Conservation (phyloP, 2,113 vertebrate species). For the Cochlearius cochlearius region DNA sequence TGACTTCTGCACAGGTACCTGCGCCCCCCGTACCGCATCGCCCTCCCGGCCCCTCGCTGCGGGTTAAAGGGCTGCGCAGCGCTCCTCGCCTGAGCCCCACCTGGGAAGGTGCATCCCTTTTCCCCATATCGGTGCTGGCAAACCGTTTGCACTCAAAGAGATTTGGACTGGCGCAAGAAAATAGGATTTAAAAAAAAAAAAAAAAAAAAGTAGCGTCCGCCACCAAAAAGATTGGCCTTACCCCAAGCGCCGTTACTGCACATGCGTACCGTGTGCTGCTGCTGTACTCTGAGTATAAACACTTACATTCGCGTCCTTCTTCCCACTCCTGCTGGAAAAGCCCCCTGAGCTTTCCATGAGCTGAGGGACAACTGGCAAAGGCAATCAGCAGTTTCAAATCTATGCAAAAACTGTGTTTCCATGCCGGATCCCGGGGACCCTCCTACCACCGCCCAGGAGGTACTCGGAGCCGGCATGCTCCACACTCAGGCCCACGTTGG, state of each 20-base stretch:
- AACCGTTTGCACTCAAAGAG: background rate
- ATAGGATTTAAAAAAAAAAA: background rate
- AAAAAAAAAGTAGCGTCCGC: background rate
- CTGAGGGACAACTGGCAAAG: background rate
- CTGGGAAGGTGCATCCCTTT: background rate
- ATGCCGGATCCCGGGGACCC: background rate
- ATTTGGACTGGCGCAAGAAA: background rate
- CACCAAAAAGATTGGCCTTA: background rate
- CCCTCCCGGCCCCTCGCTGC: fast-evolving
- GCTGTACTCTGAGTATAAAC: background rate
- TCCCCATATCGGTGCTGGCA: background rate
- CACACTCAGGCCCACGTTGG: fast-evolving
- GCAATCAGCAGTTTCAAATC: background rate
- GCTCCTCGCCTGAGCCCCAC: background rate
- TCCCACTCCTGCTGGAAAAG: background rate
- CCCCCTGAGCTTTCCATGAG: background rate
- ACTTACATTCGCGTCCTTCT: background rate
- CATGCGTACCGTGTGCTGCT: background rate
- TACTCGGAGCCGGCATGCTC: background rate
- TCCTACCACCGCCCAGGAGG: background rate
- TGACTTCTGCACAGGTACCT: background rate
- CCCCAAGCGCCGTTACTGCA: background rate
- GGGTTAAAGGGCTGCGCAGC: background rate
- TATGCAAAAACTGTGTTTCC: background rate
- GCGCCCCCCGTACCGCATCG: background rate